phyloP scores from a whole-genome alignment of 2,113 vertebrate species.

The Melanostigma gelatinosum region DNA sequence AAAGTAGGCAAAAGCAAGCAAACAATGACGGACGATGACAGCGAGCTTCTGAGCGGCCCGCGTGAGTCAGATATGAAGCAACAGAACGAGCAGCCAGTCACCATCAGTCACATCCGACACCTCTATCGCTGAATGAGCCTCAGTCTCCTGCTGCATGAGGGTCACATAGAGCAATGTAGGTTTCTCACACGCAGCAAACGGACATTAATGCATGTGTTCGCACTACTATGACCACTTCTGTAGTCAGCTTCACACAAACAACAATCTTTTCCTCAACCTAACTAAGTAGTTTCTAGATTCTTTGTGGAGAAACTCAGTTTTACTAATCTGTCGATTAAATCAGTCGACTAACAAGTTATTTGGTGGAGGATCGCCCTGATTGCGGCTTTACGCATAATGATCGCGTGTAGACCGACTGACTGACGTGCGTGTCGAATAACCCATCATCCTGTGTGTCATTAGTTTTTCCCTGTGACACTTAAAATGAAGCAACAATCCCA shows the following conservation, averaged over 20 bases:
- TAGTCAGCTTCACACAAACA: too few relatives aligned
- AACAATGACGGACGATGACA: constrained; percentile 2
- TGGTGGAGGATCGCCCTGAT: too few relatives aligned
- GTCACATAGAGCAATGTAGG: background rate
- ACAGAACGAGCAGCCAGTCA: background rate
- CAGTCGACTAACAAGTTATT: too few relatives aligned
- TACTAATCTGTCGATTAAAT: too few relatives aligned
- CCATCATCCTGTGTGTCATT: constrained; percentile 32
- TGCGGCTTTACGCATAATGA: constrained; percentile 3
- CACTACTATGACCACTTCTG: too few relatives aligned
- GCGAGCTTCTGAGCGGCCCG: background rate
- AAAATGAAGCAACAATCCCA: constrained; percentile 7
- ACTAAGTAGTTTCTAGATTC: too few relatives aligned
- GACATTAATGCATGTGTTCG: background rate
- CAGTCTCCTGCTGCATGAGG: background rate
- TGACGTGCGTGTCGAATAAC: constrained; percentile 18
- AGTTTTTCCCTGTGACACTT: constrained; percentile 2
- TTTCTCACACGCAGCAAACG: background rate
- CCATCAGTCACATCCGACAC: constrained; percentile 39
- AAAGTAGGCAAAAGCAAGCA: constrained; percentile 22
- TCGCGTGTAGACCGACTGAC: background rate
- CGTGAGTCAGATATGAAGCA: constrained; percentile 39
- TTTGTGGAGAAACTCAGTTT: too few relatives aligned
- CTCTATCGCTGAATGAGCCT: constrained; percentile 12
- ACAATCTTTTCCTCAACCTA: too few relatives aligned